phyloP scores from a whole-genome alignment of 2,888 invertebrate genomes.

The Falcaria lacertinaria region DNA sequence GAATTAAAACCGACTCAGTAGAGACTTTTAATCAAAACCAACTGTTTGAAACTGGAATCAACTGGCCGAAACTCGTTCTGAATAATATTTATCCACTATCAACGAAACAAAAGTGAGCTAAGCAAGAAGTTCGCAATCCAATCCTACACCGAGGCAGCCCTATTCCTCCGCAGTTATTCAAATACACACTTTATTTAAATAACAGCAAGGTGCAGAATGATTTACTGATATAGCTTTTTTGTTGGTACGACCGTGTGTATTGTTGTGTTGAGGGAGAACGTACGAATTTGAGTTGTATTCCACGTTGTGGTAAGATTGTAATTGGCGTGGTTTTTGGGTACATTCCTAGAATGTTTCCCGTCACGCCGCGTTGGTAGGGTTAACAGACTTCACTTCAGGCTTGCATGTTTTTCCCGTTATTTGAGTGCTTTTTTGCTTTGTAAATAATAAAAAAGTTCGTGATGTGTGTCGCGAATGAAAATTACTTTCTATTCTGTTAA shows the following conservation, averaged over 20 bases:
- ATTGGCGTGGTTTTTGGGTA: constrained; percentile 13
- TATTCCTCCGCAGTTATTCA: constrained; percentile 8
- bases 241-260: constrained; percentile 14
- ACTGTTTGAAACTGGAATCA: constrained; percentile 45
- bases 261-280: constrained; percentile 22
- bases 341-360: constrained; percentile 27
- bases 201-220: constrained; percentile 9
- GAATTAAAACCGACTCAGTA: constrained; percentile 12
- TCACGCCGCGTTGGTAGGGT: constrained; percentile 31
- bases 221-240: constrained; percentile 16
- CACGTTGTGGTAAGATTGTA: constrained; percentile 11
- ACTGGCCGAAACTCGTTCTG: constrained; percentile 49
- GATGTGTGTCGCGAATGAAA: constrained; percentile 18
- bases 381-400: constrained; percentile 30
- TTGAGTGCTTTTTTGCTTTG: constrained; percentile 18
- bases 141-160: constrained; percentile 26
- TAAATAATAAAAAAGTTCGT: constrained; percentile 11
- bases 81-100: constrained; percentile 63
- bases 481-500: not conserved
- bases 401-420: constrained; percentile 28
- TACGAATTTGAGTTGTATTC: constrained; percentile 23
- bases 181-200: constrained; percentile 23
- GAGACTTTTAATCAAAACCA: constrained; percentile 48
- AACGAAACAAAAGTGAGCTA: constrained; percentile 52
- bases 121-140: constrained; percentile 45